Percentiles rank a stretch among this genome's conserved stretches.
These are phyloP conservation scores for Dolichoris vasculosae DNA, from an alignment of 1,140 invertebrate species.

Conservation along the genomic window DNA sequence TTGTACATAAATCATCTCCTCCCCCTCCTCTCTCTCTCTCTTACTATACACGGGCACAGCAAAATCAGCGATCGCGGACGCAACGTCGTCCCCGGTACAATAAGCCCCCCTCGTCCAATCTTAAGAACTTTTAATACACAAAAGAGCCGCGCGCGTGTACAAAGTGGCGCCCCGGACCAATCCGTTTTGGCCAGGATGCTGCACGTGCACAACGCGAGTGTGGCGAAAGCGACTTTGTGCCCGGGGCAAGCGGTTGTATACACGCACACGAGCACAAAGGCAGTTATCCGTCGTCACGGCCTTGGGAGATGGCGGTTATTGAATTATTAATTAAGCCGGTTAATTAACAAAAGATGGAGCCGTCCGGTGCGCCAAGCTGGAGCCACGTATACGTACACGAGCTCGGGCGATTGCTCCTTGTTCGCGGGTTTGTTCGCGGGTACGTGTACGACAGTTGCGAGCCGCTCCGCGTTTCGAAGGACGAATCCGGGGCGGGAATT, in stretches of 20 bases:
- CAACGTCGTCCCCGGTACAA: not conserved
- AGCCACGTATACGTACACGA: slow-evolving; percentile 2
- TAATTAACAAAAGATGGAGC: slow-evolving; percentile 66
- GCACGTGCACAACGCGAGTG: too few relatives aligned
- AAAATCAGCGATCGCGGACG: not conserved
- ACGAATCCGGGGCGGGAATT: not conserved
- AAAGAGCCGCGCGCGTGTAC: not conserved
- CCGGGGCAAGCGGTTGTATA: not conserved
- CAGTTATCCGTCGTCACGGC: not conserved
- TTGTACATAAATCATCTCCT: not conserved
- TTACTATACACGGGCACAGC: not conserved
- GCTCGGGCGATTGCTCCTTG: not conserved
- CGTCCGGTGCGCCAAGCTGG: not conserved
- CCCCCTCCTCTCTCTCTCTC: too few relatives aligned
- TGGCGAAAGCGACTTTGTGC: not conserved
- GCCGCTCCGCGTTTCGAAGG: not conserved
- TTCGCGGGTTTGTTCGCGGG: too few relatives aligned
- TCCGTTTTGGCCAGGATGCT: too few relatives aligned
- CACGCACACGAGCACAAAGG: not conserved
- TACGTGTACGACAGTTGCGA: not conserved
- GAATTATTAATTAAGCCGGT: slow-evolving; percentile 67
- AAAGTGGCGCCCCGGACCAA: not conserved
- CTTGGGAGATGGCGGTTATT: slow-evolving; percentile 59
- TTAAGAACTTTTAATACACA: slow-evolving; percentile 23
- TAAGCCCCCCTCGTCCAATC: not conserved